phyloP scores from a whole-genome alignment of 2,888 invertebrate species.

The Venusia cambrica region DNA sequence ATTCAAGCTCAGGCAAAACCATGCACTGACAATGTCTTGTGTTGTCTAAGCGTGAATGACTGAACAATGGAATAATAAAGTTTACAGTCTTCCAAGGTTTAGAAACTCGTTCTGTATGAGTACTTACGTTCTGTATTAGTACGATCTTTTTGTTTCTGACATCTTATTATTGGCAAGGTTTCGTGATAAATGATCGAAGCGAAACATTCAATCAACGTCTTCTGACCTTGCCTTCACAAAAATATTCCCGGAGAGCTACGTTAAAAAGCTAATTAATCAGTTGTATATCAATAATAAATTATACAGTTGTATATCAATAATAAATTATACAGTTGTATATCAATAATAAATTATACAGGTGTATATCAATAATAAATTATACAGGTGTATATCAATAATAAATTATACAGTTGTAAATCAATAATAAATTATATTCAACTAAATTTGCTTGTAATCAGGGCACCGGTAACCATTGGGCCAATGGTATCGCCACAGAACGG shows the following conservation, averaged over 20 bases:
- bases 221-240: slow-evolving; percentile 2
- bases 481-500: no score
- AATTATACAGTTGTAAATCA: no score
- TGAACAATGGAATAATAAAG: slow-evolving; percentile 28
- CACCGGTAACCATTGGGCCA: no score
- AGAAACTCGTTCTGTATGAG: slow-evolving; percentile 15
- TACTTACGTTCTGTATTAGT: no score
- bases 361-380: no score
- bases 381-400: no score
- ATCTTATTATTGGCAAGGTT: slow-evolving; percentile 10
- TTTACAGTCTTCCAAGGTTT: slow-evolving; percentile 18
- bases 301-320: no score
- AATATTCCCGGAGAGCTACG: slow-evolving; percentile 3
- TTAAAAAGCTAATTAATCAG: slow-evolving; percentile 14
- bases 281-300: no score
- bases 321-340: no score
- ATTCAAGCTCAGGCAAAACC: slow-evolving; percentile 45
- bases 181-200: slow-evolving; percentile 13
- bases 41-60: slow-evolving; percentile 37
- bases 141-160: slow-evolving; percentile 18
- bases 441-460: no score
- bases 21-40: slow-evolving; percentile 48
- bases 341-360: no score
- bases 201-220: slow-evolving; percentile 10
- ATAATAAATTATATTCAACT: no score